Evolutionary conservation across 2,888 invertebrate species (phyloP), one percentile per base, ranked within the genome.

Genomic region (Malachius bipustulatus): DNA sequence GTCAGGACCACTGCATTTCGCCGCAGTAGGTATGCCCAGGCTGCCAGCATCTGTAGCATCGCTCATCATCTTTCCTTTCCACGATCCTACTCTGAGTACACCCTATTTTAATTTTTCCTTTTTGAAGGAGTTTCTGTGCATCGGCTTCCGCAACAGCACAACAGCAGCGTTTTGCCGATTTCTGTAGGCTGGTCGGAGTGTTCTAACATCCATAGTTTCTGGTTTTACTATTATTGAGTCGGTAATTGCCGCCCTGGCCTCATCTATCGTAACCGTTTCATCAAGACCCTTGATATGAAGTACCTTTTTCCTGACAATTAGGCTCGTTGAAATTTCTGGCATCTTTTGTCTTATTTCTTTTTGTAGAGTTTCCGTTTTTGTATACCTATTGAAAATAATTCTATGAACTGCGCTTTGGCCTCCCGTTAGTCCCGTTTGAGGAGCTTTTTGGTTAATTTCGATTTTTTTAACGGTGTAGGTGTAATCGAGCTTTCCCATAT

Each of bases 11-110:
- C 8, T 31, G 14, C 35, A 40, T 13, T 37, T 14, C n/a, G 11
- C 11, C 8, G 35, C 16, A n/a, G n/a, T n/a, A n/a, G 8, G 15
- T 12, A 30, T 40, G 40, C 4, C 38, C 37, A n/a, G 14, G 16
- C 4, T 24, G 16, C 15, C 34, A 28, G 35, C 40, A 38, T 24
- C 32, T 40, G 26, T 24, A 35, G 14, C 40, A 38, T 30, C 32
- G n/a, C 14, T 10, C 27, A 19, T 10, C 16, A 10, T 24, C 24
- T 8, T 9, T 24, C 6, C 24, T 9, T 9, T 24, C 24, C 8
- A 24, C 24, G 8, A 9, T 9, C 6, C 9, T 9, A 9, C 24
- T 8, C 9, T 24, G 24, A 9, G 24, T 24, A 6, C 24, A 24
- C 24, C 24, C 24, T 6, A 24, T 24, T 9, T 24, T 24, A 24